Evolutionary conservation across 2,888 invertebrate species (phyloP), one percentile per base, ranked within the genome.

Genomic region (Cryptops parisi): DNA sequence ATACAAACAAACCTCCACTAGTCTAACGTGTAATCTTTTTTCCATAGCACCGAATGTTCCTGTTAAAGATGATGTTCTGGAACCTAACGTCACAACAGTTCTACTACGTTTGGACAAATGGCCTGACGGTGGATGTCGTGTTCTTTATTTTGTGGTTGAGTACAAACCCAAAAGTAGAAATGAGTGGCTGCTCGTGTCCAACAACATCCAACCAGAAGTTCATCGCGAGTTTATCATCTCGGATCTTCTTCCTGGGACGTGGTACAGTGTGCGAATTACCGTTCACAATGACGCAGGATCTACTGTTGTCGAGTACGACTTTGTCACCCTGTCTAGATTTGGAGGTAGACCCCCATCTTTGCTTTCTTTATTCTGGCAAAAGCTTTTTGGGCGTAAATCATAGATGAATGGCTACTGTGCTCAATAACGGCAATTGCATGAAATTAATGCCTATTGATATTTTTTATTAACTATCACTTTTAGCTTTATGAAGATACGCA

Each of bases 41-140:
- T 56, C 43, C 60, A 27, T 56, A 73, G 80, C 77, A 40, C 85
- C 86, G 0, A 75, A 79, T 64, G 72, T 80, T 52, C 83, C 88
- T 0, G 74, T 77, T 58, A 82, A 83, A 62, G 81, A 81, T 57
- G 81, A 86, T 62, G 74, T 89, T 43, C 76, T 89, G 57, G 73
- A 77, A 17, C 78, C 83, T 12, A 90, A 90, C 68, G 79, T 82
- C 55, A 82, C 84, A 3, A 83, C 82, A 61, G 78, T 86, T 12
- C 78, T 81, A 52, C 72, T 90, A 38, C 84, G 85, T 67, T 74
- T 91, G 46, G 75, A 81, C 43, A 79, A 82, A 6, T 91, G 90
- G 90, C 82, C 83, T 60, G 82, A 82, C 65, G 84, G 85, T 49
- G 87, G 87, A 25, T 91, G 91, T 67, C 79, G 83, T 0, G 79